These are phyloP conservation scores for Teinopalpus imperialis DNA, from an alignment of 2,888 invertebrate species.

Conservation along the genomic window DNA sequence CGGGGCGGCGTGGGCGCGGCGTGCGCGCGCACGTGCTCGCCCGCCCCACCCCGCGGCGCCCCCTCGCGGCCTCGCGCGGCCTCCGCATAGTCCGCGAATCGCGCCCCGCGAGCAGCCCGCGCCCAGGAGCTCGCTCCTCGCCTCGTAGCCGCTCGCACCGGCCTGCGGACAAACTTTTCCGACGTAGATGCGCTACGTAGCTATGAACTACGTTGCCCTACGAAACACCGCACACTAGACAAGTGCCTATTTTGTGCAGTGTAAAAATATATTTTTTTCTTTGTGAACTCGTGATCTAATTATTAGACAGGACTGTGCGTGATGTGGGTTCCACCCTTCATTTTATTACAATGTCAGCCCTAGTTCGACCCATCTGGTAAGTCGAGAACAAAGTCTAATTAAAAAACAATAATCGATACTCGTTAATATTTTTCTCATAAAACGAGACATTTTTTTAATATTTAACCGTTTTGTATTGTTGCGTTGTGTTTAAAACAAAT, in stretches of 20 bases:
- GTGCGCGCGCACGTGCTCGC: constrained; percentile 63
- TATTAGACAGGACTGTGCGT: constrained; percentile 62
- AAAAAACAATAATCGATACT: constrained; percentile 21
- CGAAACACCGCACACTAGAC: constrained; percentile 37
- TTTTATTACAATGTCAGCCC: constrained; percentile 81
- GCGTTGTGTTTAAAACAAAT: constrained; percentile 15
- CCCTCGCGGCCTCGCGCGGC: constrained; percentile 43
- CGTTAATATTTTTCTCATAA: constrained; percentile 15
- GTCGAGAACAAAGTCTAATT: constrained; percentile 38
- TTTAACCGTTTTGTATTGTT: constrained; percentile 1
- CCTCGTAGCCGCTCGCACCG: constrained; percentile 50
- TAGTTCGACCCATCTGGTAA: constrained; percentile 81
- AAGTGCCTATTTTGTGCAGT: constrained; percentile 59
- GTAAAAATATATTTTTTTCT: constrained; percentile 38
- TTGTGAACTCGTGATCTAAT: constrained; percentile 55
- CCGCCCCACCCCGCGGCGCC: constrained; percentile 32
- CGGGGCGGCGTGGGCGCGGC: constrained; percentile 73
- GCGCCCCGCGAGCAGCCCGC: constrained; percentile 74
- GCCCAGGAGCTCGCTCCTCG: constrained; percentile 49
- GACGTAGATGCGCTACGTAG: constrained; percentile 52
- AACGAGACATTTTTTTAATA: constrained; percentile 5
- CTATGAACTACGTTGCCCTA: constrained; percentile 45
- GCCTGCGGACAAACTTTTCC: constrained; percentile 61
- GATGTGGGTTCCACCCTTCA: constrained; percentile 64
- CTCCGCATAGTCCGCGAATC: constrained; percentile 70